phyloP scores from a whole-genome alignment of 2,888 invertebrate species.

The Drosophila affinis region DNA sequence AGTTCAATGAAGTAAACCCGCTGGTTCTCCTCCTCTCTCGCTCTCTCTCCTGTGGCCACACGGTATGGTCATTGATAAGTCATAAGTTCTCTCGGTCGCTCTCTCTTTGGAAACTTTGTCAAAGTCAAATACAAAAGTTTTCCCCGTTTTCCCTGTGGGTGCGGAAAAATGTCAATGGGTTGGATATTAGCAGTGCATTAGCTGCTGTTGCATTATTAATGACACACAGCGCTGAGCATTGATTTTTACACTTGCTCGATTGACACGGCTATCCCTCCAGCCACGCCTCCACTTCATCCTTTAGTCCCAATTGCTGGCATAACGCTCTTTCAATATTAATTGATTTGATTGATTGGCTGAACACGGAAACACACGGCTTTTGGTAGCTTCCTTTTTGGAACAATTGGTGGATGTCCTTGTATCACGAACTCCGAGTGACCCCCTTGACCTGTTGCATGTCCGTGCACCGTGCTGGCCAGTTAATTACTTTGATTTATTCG shows the following conservation, averaged over 20 bases:
- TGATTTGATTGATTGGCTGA: constrained; percentile 40
- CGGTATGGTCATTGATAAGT: constrained; percentile 55
- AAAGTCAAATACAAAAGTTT: constrained; percentile 71
- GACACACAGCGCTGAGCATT: constrained; percentile 39
- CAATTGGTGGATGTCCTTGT: too few relatives aligned
- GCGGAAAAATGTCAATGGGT: constrained; percentile 48
- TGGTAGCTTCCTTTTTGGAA: background rate
- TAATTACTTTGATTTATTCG: constrained; percentile 76
- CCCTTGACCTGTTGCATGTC: constrained; percentile 71
- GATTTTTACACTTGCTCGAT: constrained; percentile 40
- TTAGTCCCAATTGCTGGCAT: background rate
- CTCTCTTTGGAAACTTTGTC: constrained; percentile 56
- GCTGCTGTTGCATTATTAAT: constrained; percentile 69
- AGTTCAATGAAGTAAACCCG: constrained; percentile 70
- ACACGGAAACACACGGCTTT: constrained; percentile 27
- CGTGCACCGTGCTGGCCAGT: constrained; percentile 39
- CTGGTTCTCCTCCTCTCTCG: constrained; percentile 29
- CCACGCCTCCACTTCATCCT: background rate
- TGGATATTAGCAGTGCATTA: constrained; percentile 70
- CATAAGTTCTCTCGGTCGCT: constrained; percentile 33
- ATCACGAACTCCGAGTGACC: constrained; percentile 39
- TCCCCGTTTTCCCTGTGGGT: constrained; percentile 1
- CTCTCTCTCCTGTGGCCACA: constrained; percentile 24
- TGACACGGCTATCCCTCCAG: background rate
- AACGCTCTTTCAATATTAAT: constrained; percentile 43